Evolutionary conservation across 2,797 vertebrate species (phyloP).

Genomic region (Smutsia gigantea): DNA sequence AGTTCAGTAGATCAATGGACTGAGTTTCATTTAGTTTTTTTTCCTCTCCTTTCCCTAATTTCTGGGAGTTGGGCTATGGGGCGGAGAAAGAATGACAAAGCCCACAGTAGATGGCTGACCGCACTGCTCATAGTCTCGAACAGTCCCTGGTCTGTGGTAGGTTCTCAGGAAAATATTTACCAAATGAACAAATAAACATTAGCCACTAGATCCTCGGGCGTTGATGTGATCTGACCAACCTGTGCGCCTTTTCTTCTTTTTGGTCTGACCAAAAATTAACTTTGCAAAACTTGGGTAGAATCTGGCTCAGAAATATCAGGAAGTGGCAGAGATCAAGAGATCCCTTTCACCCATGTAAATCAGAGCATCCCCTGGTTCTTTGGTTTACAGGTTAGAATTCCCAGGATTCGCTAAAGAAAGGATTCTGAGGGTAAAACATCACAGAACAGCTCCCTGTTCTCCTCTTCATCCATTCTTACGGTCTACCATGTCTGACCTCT

Average conservation of each 20-base stretch:
- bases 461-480: background rate
- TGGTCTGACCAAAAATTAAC: background rate
- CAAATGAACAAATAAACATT: background rate
- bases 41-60: constrained; percentile 1
- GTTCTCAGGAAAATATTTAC: background rate
- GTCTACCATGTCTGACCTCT: background rate
- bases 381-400: background rate
- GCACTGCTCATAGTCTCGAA: background rate
- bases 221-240: background rate
- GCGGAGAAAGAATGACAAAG: background rate
- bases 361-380: background rate
- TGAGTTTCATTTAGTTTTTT: background rate
- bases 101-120: background rate
- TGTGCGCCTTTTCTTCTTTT: background rate
- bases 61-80: background rate
- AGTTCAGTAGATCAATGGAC: background rate
- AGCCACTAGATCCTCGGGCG: background rate
- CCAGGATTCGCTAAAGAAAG: background rate
- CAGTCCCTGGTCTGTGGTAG: background rate
- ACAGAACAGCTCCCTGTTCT: background rate
- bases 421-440: background rate
- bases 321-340: background rate
- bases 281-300: background rate
- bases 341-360: background rate
- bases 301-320: background rate